A percentile compares a stretch with the other conserved stretches of the same genome.
Conservation (phyloP, 2,113 vertebrate species). For the Oncorhynchus nerka region DNA sequence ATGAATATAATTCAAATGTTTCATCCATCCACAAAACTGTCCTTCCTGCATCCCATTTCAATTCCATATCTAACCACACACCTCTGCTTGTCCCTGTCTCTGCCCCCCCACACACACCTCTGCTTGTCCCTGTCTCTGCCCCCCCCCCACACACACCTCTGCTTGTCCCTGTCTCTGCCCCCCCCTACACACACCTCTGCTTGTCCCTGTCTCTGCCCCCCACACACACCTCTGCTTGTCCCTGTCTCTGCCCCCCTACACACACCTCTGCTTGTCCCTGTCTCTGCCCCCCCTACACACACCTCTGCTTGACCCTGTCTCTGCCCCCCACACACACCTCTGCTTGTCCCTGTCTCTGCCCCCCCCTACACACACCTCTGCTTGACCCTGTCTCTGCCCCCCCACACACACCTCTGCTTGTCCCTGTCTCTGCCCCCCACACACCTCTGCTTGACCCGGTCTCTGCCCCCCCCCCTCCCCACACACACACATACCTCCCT, state of each 20-base stretch:
- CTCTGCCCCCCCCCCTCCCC: fast-evolving
- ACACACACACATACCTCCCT: background rate
- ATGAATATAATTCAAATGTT: no score
- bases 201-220: no score
- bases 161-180: background rate
- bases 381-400: background rate
- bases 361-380: background rate
- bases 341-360: background rate
- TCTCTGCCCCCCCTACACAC: background rate
- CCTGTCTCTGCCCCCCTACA: background rate
- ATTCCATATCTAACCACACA: background rate
- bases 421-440: background rate
- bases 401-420: background rate
- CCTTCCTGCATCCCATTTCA: background rate
- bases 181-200: background rate
- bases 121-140: no score
- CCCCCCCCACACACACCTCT: no score
- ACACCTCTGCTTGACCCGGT: background rate
- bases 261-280: background rate
- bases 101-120: background rate
- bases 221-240: background rate
- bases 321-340: background rate
- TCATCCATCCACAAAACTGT: background rate
- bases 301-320: no score
- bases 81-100: background rate